Evolutionary conservation across 64 coral and sea anemone genomes (phyloP).

Genomic region (Montipora foliosa): DNA sequence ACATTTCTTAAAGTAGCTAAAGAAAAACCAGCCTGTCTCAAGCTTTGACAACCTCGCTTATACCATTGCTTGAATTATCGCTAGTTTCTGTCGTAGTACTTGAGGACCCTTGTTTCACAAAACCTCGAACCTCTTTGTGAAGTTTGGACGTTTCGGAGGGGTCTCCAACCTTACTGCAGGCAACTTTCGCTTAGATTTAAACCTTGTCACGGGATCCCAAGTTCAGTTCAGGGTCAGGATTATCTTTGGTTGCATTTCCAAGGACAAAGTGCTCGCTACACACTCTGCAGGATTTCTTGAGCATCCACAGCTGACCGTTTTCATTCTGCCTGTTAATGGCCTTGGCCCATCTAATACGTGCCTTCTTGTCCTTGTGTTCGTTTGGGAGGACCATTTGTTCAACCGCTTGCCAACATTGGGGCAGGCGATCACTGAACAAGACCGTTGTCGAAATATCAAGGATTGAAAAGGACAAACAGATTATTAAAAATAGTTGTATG

Average conservation of each 20-base stretch:
- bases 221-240: slow-evolving; percentile 39
- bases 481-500: too few relatives aligned
- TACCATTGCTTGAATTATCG: too few relatives aligned
- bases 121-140: background rate
- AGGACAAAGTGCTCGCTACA: slow-evolving; percentile 53
- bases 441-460: too few relatives aligned
- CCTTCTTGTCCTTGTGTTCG: slow-evolving; percentile 34
- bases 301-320: slow-evolving; percentile 51
- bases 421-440: slow-evolving; percentile 68
- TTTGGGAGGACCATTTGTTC: slow-evolving; percentile 67
- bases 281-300: slow-evolving; percentile 45
- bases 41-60: too few relatives aligned
- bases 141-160: background rate
- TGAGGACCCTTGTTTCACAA: background rate
- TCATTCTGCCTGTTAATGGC: slow-evolving; percentile 42
- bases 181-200: slow-evolving; percentile 8
- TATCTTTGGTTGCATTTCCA: slow-evolving; percentile 43
- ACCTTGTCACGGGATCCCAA: slow-evolving; percentile 25
- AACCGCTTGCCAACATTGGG: slow-evolving; percentile 62
- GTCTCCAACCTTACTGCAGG: background rate
- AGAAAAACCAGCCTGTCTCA: too few relatives aligned
- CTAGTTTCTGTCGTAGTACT: background rate
- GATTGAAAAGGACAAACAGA: too few relatives aligned
- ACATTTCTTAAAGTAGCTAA: too few relatives aligned
- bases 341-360: slow-evolving; percentile 26